phyloP scores from a whole-genome alignment of 2,888 invertebrate genomes.

The Apamea sordens region DNA sequence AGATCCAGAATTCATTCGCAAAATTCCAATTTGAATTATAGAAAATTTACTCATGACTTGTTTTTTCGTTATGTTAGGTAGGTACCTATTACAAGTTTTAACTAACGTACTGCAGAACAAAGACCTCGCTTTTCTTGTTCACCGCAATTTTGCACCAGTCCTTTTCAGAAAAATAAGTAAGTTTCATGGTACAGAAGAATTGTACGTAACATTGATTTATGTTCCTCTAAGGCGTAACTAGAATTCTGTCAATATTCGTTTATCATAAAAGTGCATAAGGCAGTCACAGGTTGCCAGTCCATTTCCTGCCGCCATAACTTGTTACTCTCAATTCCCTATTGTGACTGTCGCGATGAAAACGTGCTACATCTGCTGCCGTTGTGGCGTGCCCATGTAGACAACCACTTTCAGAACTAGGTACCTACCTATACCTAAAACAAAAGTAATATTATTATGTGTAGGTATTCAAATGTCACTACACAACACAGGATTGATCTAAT shows the following conservation, averaged over 20 bases:
- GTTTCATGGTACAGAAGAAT: not conserved
- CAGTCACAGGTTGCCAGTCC: conserved; percentile 43
- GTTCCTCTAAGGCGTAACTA: conserved; percentile 15
- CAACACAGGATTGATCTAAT: not conserved
- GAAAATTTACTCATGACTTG: not conserved
- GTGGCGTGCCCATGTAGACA: not conserved
- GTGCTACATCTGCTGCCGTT: conserved; percentile 5
- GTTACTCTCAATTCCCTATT: conserved; percentile 37
- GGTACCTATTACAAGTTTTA: not conserved
- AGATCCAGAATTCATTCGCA: not conserved
- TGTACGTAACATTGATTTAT: conserved; percentile 25
- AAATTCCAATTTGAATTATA: not conserved
- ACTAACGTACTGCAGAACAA: conserved; percentile 5
- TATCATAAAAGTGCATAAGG: conserved; percentile 38
- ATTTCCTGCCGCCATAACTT: conserved; percentile 33
- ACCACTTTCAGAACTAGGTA: not conserved
- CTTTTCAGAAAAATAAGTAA: not conserved
- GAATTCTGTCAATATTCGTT: conserved; percentile 39
- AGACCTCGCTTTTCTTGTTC: conserved; percentile 11
- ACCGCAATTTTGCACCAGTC: not conserved
- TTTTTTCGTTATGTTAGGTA: not conserved
- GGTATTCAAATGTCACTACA: not conserved
- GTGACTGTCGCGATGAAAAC: conserved; percentile 34
- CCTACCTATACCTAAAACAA: not conserved
- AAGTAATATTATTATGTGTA: not conserved